Evolutionary conservation across 2,888 invertebrate species (phyloP).

Genomic region (Cephus nigrinus): DNA sequence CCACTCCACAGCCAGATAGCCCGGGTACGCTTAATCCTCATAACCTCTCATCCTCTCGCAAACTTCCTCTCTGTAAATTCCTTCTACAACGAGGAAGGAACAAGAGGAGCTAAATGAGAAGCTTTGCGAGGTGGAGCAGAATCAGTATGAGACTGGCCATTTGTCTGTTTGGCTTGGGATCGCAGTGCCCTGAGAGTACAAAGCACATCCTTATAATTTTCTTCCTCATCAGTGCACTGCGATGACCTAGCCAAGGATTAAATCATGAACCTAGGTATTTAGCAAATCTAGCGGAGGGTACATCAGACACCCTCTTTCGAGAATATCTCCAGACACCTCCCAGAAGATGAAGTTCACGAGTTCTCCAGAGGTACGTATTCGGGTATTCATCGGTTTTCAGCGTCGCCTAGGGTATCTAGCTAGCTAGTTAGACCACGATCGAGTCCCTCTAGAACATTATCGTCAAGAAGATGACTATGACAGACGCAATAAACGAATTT

Average conservation of each 20-base stretch:
- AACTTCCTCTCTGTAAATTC: background rate
- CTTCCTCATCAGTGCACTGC: background rate
- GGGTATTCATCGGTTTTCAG: conserved; percentile 56
- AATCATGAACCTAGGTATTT: conserved; percentile 56
- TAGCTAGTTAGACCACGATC: conserved; percentile 26
- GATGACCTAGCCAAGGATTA: conserved; percentile 37
- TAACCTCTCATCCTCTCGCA: background rate
- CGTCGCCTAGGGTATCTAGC: conserved; percentile 53
- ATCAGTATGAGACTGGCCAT: background rate
- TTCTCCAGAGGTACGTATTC: conserved; percentile 62
- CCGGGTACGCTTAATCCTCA: background rate
- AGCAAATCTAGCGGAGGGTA: conserved; percentile 57
- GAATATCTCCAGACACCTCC: background rate
- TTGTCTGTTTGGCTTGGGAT: background rate
- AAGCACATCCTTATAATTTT: background rate
- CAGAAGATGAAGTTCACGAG: conserved; percentile 16
- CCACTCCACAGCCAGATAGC: background rate
- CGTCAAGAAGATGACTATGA: background rate
- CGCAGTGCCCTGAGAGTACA: background rate
- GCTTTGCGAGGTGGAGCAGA: background rate
- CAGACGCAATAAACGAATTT: background rate
- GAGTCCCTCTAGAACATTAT: background rate
- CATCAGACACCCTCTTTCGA: background rate
- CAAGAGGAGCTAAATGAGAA: background rate
- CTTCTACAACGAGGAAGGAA: background rate